phyloP scores from a whole-genome alignment of 2,797 vertebrate genomes.

The Bradypus variegatus region DNA sequence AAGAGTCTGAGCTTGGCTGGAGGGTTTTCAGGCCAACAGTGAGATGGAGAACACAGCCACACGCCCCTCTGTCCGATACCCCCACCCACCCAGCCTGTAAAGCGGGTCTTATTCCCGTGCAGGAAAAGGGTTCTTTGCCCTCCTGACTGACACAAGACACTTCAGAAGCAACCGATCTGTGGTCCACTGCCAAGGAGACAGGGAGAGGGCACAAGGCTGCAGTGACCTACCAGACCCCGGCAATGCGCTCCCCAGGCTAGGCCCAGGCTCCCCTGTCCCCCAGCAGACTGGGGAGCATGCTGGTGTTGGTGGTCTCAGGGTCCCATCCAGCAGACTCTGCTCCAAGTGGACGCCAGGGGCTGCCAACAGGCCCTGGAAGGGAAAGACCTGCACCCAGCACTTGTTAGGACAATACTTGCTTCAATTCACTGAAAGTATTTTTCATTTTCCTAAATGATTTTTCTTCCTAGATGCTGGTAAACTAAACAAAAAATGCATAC shows the following conservation, averaged over 20 bases:
- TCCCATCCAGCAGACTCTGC: not conserved
- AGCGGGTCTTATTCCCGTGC: too few species aligned
- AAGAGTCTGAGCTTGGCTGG: not conserved
- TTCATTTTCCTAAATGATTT: not conserved
- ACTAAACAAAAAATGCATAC: not conserved
- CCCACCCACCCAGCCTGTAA: not conserved
- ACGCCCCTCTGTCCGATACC: too few species aligned
- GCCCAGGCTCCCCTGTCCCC: not conserved
- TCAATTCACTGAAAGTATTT: not conserved
- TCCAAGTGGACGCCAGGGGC: rapidly evolving
- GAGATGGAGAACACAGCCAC: not conserved
- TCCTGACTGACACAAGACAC: not conserved
- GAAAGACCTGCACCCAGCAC: not conserved
- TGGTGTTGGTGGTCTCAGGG: too few species aligned
- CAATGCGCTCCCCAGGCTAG: rapidly evolving
- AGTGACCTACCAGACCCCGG: not conserved
- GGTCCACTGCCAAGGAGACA: too few species aligned
- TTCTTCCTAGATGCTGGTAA: not conserved
- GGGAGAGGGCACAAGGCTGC: too few species aligned
- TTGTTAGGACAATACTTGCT: not conserved
- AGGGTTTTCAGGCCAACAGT: not conserved
- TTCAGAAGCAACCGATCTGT: not conserved
- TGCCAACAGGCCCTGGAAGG: not conserved
- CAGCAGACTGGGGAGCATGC: not conserved
- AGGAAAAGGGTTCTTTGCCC: not conserved